A percentile compares a stretch with the other conserved stretches of the same genome.
These are phyloP conservation scores for Cantharis nigra DNA, from an alignment of 2,888 invertebrate genomes.

Conservation along the genomic window DNA sequence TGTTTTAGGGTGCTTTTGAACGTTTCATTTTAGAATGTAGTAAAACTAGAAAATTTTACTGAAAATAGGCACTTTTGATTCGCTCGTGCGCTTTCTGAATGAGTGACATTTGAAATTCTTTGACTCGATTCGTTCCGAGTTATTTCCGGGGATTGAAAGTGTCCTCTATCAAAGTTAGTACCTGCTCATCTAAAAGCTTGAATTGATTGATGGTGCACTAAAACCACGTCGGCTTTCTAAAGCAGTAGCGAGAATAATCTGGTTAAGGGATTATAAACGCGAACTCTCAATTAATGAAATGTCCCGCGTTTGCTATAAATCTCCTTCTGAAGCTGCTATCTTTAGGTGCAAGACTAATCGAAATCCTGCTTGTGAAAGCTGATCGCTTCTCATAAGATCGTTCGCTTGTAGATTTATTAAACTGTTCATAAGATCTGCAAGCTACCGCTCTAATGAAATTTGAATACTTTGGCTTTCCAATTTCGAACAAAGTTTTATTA, in stretches of 20 bases:
- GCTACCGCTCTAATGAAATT: slow-evolving; percentile 3
- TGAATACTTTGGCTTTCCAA: background rate
- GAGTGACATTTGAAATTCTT: slow-evolving; percentile 11
- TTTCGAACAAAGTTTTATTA: slow-evolving; percentile 1
- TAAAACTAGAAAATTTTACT: slow-evolving; percentile 20
- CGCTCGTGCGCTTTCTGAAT: slow-evolving; percentile 2
- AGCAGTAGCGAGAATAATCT: slow-evolving; percentile 38
- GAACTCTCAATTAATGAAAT: slow-evolving; percentile 43
- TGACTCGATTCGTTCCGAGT: slow-evolving; percentile 17
- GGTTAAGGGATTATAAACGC: slow-evolving; percentile 42
- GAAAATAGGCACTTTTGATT: slow-evolving; percentile 21
- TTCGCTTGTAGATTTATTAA: slow-evolving; percentile 26
- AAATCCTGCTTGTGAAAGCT: slow-evolving; percentile 36
- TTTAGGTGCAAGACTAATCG: slow-evolving; percentile 35
- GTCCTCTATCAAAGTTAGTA: slow-evolving; percentile 30
- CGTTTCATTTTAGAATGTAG: slow-evolving; percentile 16
- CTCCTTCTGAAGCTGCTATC: slow-evolving; percentile 32
- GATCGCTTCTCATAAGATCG: slow-evolving; percentile 31
- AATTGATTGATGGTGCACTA: slow-evolving; percentile 41
- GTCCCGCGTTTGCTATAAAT: slow-evolving; percentile 41
- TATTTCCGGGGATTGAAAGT: slow-evolving; percentile 22
- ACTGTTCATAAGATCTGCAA: slow-evolving; percentile 13
- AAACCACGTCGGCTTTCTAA: slow-evolving; percentile 35
- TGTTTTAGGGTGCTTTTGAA: slow-evolving; percentile 9
- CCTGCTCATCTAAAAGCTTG: slow-evolving; percentile 33